Evolutionary conservation across 2,888 invertebrate genomes (phyloP).

Genomic region (Ditula angustiorana): DNA sequence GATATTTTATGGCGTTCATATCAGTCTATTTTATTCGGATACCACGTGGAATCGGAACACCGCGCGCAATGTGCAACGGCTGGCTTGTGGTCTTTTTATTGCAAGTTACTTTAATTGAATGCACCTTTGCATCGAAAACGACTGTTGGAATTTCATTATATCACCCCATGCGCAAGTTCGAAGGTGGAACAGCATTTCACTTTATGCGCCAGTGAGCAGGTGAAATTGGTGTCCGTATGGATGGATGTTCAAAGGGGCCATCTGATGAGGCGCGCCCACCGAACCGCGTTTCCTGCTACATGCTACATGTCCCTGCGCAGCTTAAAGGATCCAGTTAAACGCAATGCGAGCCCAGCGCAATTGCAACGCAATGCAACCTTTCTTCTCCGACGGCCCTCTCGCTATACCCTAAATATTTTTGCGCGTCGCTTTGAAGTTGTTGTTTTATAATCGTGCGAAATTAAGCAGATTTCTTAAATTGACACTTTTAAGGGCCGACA

Average conservation of each 20-base stretch:
- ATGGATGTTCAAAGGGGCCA: constrained; percentile 74
- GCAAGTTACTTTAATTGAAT: neutral
- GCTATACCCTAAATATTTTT: constrained; percentile 7
- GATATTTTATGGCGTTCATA: neutral
- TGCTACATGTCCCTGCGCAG: constrained; percentile 53
- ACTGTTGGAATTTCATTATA: constrained; percentile 10
- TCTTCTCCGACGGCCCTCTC: neutral
- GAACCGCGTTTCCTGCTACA: constrained; percentile 77
- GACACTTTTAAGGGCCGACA: too few relatives aligned
- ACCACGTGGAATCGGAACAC: neutral
- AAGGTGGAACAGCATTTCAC: constrained; percentile 53
- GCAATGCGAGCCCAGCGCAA: constrained; percentile 5
- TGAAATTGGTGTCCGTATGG: constrained; percentile 72
- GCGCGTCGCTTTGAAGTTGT: constrained; percentile 1
- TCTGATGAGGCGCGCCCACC: constrained; percentile 68
- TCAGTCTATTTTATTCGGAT: neutral
- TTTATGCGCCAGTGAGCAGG: constrained; percentile 71
- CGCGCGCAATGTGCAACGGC: neutral
- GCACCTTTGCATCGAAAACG: neutral
- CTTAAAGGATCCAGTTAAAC: constrained; percentile 41
- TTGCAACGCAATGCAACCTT: constrained; percentile 6
- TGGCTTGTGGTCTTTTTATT: neutral
- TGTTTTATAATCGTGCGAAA: too few relatives aligned
- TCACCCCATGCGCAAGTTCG: constrained; percentile 12
- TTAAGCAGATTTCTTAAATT: too few relatives aligned